Conservation (phyloP, 2,113 vertebrate species). For the Hystrix brachyura region DNA sequence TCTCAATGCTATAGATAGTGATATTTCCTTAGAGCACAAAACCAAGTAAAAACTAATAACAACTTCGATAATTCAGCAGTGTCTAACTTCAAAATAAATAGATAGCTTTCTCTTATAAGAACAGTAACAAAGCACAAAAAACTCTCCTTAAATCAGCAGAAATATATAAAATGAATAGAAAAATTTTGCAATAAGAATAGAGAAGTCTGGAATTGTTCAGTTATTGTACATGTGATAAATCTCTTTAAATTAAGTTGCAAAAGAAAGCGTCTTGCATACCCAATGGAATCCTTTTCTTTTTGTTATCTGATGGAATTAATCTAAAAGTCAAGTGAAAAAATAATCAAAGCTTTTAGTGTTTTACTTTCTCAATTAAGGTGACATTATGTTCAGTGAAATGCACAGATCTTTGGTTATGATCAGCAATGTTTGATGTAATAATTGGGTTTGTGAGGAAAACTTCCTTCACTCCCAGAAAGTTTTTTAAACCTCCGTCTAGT, state of each 20-base stretch:
- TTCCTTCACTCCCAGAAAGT: neutral
- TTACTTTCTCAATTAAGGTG: neutral
- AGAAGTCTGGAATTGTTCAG: neutral
- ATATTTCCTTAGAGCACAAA: neutral
- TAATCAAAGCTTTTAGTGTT: neutral
- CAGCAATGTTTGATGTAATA: neutral
- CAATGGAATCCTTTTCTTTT: neutral
- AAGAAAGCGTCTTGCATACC: neutral
- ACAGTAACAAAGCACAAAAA: neutral
- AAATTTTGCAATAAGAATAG: neutral
- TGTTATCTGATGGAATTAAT: neutral
- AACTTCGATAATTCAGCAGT: neutral
- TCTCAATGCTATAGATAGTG: neutral
- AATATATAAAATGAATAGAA: neutral
- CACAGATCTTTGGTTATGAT: neutral
- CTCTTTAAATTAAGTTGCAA: neutral
- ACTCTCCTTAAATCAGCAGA: neutral
- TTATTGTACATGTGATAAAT: neutral
- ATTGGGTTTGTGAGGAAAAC: neutral
- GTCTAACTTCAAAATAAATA: neutral
- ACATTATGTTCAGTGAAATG: neutral
- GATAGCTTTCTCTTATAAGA: neutral
- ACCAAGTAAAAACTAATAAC: neutral
- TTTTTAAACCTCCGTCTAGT: neutral
- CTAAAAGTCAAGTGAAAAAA: neutral